Evolutionary conservation across 1,140 invertebrate species (phyloP), one percentile per base, ranked within the genome.

Genomic region (Fopius arisanus): DNA sequence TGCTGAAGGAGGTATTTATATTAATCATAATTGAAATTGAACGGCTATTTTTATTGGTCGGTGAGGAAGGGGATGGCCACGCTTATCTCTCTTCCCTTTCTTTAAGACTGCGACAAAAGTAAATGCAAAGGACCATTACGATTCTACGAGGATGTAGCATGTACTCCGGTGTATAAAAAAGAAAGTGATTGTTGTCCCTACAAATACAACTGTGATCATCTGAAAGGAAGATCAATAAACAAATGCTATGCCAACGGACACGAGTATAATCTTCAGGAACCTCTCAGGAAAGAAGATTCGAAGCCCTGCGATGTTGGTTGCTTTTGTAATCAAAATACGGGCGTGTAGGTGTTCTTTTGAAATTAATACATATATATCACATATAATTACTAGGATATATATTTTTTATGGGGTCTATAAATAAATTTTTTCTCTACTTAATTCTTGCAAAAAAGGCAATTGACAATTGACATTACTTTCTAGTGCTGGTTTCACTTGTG

Each of bases 401-500:
- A 51, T 43, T 3, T 28, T 48, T 37, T 48, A 9, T n/a, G n/a
- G n/a, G n/a, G n/a, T n/a, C n/a, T n/a, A n/a, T n/a, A n/a, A n/a
- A n/a, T n/a, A n/a, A n/a, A n/a, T n/a, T n/a, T n/a, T n/a, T n/a
- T n/a, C n/a, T n/a, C n/a, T n/a, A n/a, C n/a, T n/a, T n/a, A n/a
- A n/a, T n/a, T n/a, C n/a, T n/a, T n/a, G n/a, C n/a, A n/a, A n/a
- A n/a, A n/a, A n/a, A n/a, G n/a, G n/a, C n/a, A n/a, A n/a, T 51
- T 69, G 48, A 29, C 31, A 51, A 41, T 21, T n/a, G 41, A 43
- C n/a, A n/a, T 29, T 63, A 29, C 19, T 14, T 71, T 75, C 31
- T 19, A 85, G 83, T 9, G 76, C 78, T 0, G 0, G 0, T 0
- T 85, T 85, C 12, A 21, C 3, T 1, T 85, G 83, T 5, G 77